Conservation (phyloP, 2,888 invertebrate species). For the Pantelozetes paolii region DNA sequence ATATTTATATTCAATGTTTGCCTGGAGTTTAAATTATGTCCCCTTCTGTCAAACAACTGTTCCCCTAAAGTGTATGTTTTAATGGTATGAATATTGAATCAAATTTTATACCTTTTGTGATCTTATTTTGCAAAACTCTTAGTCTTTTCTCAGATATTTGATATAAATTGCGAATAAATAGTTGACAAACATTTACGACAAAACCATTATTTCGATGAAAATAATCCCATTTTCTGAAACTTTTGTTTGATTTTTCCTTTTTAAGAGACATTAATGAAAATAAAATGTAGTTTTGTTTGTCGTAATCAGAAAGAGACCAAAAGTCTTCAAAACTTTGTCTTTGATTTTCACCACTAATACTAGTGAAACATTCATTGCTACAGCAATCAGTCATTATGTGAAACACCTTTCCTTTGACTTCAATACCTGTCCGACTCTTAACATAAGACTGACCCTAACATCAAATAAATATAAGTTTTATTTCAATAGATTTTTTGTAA, state of each 20-base stretch:
- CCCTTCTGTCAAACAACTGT: background rate
- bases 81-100: background rate
- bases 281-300: background rate
- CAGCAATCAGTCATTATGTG: too few species aligned
- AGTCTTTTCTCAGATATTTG: background rate
- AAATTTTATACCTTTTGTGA: background rate
- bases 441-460: too few species aligned
- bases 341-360: too few species aligned
- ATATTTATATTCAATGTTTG: background rate
- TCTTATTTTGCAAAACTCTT: background rate
- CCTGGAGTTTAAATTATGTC: background rate
- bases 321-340: background rate
- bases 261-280: background rate
- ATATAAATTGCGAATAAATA: background rate
- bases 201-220: background rate
- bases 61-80: background rate
- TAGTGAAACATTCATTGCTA: too few species aligned
- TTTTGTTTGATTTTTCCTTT: too few species aligned
- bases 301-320: background rate
- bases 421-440: too few species aligned
- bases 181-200: background rate
- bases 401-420: too few species aligned
- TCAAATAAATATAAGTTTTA: too few species aligned
- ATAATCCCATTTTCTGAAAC: too few species aligned
- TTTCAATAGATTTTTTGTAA: too few species aligned